phyloP scores from a whole-genome alignment of 2,113 vertebrate genomes.

The Ibidorhyncha struthersii region DNA sequence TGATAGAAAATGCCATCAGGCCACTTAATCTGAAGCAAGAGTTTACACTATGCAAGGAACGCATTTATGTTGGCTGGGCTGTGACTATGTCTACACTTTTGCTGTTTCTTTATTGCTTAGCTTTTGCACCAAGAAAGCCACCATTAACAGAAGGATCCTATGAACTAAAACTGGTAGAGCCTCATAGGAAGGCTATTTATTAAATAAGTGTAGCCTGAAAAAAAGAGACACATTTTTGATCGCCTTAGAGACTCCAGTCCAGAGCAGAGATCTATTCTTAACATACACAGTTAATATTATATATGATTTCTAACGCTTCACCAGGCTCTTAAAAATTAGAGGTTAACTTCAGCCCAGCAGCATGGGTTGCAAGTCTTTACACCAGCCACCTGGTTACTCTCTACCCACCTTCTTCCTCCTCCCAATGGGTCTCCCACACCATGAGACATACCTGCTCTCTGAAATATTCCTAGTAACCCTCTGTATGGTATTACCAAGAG shows the following conservation, averaged over 20 bases:
- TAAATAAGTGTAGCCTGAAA: background rate
- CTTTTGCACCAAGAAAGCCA: background rate
- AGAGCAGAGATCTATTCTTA: background rate
- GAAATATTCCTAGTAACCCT: background rate
- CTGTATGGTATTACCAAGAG: background rate
- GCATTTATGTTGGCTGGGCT: background rate
- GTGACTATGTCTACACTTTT: background rate
- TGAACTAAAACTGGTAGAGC: background rate
- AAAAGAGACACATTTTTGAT: background rate
- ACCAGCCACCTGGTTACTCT: background rate
- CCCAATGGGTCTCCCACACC: background rate
- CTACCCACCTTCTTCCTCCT: background rate
- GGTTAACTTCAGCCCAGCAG: background rate
- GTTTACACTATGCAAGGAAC: background rate
- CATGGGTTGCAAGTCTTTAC: background rate
- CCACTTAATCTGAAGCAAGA: background rate
- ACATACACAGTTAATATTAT: background rate
- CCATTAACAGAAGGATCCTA: background rate
- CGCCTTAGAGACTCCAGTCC: background rate
- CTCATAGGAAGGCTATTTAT: background rate
- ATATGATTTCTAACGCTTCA: background rate
- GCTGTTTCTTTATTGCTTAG: background rate
- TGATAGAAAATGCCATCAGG: rapidly evolving
- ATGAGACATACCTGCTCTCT: background rate
- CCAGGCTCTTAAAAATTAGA: background rate